Conservation (phyloP, 35 echinoderm and acorn worm genomes). For the Anneissia japonica region DNA sequence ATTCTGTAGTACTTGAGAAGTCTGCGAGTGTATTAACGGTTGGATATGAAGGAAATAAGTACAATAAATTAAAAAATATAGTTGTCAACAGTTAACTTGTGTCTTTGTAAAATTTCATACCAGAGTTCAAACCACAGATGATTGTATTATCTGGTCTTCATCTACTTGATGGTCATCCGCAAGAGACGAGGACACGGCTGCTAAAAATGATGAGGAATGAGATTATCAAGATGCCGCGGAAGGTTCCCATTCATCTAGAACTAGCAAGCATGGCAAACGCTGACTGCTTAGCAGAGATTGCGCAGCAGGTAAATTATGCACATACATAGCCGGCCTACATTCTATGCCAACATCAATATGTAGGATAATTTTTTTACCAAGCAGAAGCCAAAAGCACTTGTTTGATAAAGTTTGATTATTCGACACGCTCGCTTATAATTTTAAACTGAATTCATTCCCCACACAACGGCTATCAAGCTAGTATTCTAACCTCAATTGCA, state of each 20-base stretch:
- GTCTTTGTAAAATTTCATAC: too few species aligned
- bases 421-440: too few species aligned
- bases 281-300: constrained; percentile 31
- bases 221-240: constrained; percentile 30
- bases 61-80: too few species aligned
- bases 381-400: too few species aligned
- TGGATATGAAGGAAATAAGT: too few species aligned
- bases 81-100: too few species aligned
- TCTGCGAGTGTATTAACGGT: too few species aligned
- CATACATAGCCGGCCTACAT: background rate
- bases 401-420: too few species aligned
- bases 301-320: constrained; percentile 31
- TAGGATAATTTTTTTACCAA: background rate
- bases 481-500: too few species aligned
- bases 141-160: constrained; percentile 90
- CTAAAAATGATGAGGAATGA: constrained; percentile 26
- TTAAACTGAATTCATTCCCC: too few species aligned
- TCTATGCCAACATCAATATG: background rate
- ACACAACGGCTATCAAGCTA: too few species aligned
- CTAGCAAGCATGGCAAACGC: constrained; percentile 85
- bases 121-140: constrained; percentile 69
- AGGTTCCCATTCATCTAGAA: constrained; percentile 66
- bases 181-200: constrained; percentile 11
- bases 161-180: constrained; percentile 52
- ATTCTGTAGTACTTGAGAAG: too few species aligned